Conservation (phyloP, 2,113 vertebrate genomes). For the Neoarius graeffei region DNA sequence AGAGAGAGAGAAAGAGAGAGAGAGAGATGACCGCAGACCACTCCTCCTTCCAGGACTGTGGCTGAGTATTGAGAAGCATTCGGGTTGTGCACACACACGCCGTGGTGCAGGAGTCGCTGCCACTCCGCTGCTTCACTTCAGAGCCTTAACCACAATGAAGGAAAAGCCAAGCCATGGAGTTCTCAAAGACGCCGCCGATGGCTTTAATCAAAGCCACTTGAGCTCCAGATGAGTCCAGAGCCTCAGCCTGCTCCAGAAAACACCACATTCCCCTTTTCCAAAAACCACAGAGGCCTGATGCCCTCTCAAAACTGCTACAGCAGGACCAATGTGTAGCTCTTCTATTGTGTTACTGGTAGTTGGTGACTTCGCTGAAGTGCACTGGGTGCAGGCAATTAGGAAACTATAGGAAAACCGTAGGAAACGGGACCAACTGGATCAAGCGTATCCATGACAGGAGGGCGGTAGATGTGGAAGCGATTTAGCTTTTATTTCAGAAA, state of each 20-base stretch:
- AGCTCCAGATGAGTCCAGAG: slow-evolving; percentile 9
- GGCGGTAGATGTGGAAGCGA: neutral
- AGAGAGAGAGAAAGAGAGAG: slow-evolving; percentile 8
- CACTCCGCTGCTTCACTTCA: slow-evolving; percentile 32
- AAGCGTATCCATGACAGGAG: neutral
- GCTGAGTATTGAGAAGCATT: slow-evolving; percentile 20
- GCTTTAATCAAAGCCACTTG: slow-evolving; percentile 46
- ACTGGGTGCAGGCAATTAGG: neutral
- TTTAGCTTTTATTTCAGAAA: neutral
- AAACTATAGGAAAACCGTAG: neutral
- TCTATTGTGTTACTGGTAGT: neutral
- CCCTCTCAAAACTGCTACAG: slow-evolving; percentile 7
- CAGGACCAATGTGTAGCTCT: neutral
- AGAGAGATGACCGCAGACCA: slow-evolving; percentile 26
- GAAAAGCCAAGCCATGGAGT: slow-evolving; percentile 14
- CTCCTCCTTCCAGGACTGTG: slow-evolving; percentile 36
- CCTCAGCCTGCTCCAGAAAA: slow-evolving; percentile 26
- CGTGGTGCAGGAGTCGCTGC: slow-evolving; percentile 19
- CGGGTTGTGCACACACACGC: slow-evolving; percentile 26
- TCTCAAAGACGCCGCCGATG: slow-evolving; percentile 43
- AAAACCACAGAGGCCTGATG: slow-evolving; percentile 31
- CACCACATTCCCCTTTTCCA: slow-evolving; percentile 17
- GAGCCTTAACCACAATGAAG: slow-evolving; percentile 16
- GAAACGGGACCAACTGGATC: neutral
- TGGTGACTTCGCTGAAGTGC: neutral